Evolutionary conservation across 2,797 vertebrate genomes (phyloP).

Genomic region (Urophycis tenuis): DNA sequence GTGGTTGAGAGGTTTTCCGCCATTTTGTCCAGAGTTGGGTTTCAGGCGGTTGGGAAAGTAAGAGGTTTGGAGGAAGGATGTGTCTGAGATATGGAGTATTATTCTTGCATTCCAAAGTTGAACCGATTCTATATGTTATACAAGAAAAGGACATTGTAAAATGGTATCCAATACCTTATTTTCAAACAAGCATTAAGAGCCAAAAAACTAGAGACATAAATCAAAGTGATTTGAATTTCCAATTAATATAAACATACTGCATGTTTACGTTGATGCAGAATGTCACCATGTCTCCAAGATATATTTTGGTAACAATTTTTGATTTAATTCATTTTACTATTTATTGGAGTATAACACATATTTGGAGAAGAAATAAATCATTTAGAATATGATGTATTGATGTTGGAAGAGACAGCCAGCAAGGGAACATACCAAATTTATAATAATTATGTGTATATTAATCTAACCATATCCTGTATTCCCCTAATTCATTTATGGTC

Average conservation of each 20-base stretch:
- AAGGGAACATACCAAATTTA: slow-evolving; percentile 1
- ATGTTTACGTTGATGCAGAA: neutral
- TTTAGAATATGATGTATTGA: neutral
- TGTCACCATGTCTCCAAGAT: neutral
- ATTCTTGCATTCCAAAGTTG: slow-evolving; percentile 4
- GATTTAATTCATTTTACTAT: neutral
- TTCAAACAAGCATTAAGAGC: neutral
- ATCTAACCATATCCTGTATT: neutral
- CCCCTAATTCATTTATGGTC: neutral
- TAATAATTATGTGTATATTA: slow-evolving; percentile 2
- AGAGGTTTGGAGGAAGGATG: neutral
- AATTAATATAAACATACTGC: slow-evolving; percentile 1
- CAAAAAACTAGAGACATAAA: neutral
- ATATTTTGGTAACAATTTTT: neutral
- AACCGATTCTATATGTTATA: neutral
- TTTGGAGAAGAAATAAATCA: neutral
- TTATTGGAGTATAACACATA: neutral
- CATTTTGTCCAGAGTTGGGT: neutral
- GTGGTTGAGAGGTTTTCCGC: neutral
- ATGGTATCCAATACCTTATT: neutral
- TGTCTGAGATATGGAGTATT: neutral
- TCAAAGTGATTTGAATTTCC: neutral
- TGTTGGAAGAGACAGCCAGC: neutral
- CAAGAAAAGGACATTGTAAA: neutral
- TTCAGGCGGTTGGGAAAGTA: neutral